phyloP scores from a whole-genome alignment of 2,888 invertebrate species.

The Cantharis flavilabris region DNA sequence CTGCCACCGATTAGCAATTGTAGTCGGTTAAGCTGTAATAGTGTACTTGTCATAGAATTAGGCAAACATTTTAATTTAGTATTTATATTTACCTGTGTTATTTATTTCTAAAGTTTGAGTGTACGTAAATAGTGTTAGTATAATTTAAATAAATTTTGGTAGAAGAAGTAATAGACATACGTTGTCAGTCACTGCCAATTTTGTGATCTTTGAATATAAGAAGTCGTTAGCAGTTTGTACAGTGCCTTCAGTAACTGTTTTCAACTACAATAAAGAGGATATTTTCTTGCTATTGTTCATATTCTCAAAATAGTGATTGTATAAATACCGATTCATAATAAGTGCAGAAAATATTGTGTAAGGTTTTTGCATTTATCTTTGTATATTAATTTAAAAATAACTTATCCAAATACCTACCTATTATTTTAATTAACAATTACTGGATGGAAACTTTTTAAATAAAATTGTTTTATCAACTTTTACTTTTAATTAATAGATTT shows the following conservation, averaged over 20 bases:
- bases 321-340: constrained; percentile 17
- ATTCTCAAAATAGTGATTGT: constrained; percentile 16
- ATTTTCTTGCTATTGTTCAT: constrained; percentile 28
- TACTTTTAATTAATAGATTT: background rate
- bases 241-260: constrained; percentile 32
- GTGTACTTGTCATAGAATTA: constrained; percentile 20
- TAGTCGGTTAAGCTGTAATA: background rate
- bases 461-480: constrained; percentile 7
- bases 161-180: constrained; percentile 29
- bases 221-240: constrained; percentile 25
- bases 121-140: constrained; percentile 24
- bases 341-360: constrained; percentile 22
- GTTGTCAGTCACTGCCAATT: constrained; percentile 45
- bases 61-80: constrained; percentile 7
- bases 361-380: constrained; percentile 8
- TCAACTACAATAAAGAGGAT: constrained; percentile 22
- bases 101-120: constrained; percentile 29
- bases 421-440: constrained; percentile 20
- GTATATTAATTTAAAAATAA: constrained; percentile 28
- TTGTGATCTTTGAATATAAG: constrained; percentile 35
- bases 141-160: constrained; percentile 12
- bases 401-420: constrained; percentile 16
- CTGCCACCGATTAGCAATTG: constrained; percentile 9
- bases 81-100: constrained; percentile 23
- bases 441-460: constrained; percentile 27